These are phyloP conservation scores for Hipposideros larvatus DNA, from an alignment of 2,797 vertebrate species.

Conservation along the genomic window DNA sequence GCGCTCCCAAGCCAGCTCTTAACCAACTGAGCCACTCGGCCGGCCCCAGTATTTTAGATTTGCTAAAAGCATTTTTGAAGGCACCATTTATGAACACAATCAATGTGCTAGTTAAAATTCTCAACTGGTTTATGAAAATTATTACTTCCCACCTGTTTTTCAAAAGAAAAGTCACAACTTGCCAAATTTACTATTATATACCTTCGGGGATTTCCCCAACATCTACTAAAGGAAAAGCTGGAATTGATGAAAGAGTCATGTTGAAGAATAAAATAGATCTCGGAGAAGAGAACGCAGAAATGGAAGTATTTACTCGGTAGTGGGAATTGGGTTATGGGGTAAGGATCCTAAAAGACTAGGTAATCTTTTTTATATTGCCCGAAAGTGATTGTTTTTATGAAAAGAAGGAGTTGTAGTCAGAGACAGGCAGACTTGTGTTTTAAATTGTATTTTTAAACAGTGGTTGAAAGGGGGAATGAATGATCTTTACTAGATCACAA, in stretches of 20 bases:
- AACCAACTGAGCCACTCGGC: no score
- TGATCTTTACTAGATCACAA: not conserved
- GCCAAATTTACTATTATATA: not conserved
- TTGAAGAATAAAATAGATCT: conserved; percentile 53
- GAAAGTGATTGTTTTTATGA: conserved; percentile 23
- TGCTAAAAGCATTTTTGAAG: not conserved
- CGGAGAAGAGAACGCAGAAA: not conserved
- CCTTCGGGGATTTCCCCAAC: conserved; percentile 1
- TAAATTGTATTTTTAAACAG: conserved; percentile 8
- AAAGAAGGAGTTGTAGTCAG: not conserved
- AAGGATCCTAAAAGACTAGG: not conserved
- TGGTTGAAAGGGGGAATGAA: not conserved
- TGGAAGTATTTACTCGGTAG: conserved; percentile 11
- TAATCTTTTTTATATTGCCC: conserved; percentile 2
- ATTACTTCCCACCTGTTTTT: not conserved
- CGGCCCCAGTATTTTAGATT: not conserved
- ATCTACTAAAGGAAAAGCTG: conserved; percentile 15
- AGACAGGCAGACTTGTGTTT: not conserved
- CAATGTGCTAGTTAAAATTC: not conserved
- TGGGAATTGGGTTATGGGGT: not conserved
- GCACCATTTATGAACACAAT: not conserved
- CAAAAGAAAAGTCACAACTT: conserved; percentile 21
- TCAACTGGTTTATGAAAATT: conserved; percentile 53
- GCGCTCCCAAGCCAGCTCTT: no score
- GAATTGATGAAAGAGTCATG: not conserved